Base-by-base conservation (phyloP, 2,113 vertebrate species). In the Notechis scutatus region DNA sequence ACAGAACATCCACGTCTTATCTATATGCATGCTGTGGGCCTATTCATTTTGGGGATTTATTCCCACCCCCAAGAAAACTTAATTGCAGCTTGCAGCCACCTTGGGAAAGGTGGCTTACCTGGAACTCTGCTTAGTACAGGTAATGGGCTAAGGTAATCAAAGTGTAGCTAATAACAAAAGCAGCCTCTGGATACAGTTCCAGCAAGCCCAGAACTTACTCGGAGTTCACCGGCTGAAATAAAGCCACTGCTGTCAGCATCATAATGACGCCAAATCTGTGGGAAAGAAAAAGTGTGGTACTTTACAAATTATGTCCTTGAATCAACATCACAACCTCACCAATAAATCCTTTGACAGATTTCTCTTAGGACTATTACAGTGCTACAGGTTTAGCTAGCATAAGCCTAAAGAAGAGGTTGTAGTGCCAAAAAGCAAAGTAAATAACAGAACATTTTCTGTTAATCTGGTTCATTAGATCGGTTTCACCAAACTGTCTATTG, bases 191-290 rank as follows among this genome's bases (percentile, higher is more conserved):
- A 93, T 94, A 92, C 92, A 92, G 10, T 10, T 52, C 29, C 18
- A 55, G 9, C 91, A 59, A 93, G 10, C 81, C 85, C 34, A 50
- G 52, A 95, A 96, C 97, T 97, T 96, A 99, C 99, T 96, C 96
- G 97, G 89, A 99, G 98, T 94, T 99, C 99, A 1, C 97, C 95
- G 47, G 98, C 98, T 47, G 98, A 99, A 96, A 99, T 99, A 96
- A 98, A 99, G 88, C 99, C 99, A 93, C 99, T 99, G 98, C 98
- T 98, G 96, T 99, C 99, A 1, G 98, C 97, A 50, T 99, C 99
- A 0, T 99, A 99, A 96, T 98, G 99, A 93, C 98, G 98, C 99
- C 99, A 99, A 94, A 99, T 99, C 99, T 99, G 93, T 92, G n/a
- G 3, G 85, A 89, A 64, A 93, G 54, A 94, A 69, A 95, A 0